Evolutionary conservation across 2,113 vertebrate genomes (phyloP).

Genomic region (Ovis aries): DNA sequence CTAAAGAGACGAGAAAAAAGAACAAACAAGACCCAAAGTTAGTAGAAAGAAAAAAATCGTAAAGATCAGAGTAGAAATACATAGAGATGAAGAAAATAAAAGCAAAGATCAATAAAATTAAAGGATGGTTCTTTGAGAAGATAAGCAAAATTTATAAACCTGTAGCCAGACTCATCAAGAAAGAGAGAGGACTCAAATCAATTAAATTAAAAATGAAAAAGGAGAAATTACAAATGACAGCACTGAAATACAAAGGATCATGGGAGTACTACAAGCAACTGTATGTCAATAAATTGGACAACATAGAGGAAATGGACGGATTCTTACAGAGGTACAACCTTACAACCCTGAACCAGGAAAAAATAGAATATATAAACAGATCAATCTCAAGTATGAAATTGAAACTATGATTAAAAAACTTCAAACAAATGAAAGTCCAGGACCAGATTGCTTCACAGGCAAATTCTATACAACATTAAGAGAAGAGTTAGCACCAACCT

Average conservation of each 20-base stretch:
- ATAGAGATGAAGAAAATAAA: neutral
- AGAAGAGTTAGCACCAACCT: neutral
- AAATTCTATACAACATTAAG: neutral
- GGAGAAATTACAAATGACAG: neutral
- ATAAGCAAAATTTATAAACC: neutral
- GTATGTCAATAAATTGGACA: neutral
- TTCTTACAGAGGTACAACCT: neutral
- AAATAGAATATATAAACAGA: neutral
- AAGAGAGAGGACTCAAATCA: neutral
- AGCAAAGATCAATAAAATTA: neutral
- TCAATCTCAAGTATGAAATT: neutral
- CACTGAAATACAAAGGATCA: neutral
- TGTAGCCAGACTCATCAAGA: neutral
- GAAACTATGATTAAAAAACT: neutral
- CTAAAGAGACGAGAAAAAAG: neutral
- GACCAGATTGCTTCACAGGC: neutral
- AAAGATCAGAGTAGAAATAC: neutral
- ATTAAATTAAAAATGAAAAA: neutral
- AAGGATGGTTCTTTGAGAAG: neutral
- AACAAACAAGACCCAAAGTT: neutral
- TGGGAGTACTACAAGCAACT: neutral
- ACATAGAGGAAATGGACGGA: neutral
- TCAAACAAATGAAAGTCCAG: neutral
- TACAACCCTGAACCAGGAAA: neutral
- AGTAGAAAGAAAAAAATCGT: neutral